These are phyloP conservation scores for Iphiclides podalirius DNA, from an alignment of 2,888 invertebrate genomes.

Conservation along the genomic window DNA sequence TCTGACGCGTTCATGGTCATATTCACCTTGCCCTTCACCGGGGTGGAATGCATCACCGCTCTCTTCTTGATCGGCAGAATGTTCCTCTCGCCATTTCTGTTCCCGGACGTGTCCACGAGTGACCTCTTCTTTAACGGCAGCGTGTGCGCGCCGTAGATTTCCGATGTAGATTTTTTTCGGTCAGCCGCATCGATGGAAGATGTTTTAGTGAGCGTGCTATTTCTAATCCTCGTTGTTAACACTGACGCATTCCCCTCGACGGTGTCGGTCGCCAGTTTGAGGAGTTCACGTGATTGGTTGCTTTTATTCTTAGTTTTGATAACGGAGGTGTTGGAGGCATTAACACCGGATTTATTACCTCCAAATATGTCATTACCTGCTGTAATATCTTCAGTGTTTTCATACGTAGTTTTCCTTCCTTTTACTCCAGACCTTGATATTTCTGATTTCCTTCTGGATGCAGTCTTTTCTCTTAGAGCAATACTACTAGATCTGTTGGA, in stretches of 20 bases:
- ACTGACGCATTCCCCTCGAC: conserved; percentile 45
- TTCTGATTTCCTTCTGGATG: background rate
- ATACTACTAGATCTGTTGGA: background rate
- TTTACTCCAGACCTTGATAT: background rate
- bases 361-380: too few relatives aligned
- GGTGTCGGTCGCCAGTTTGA: conserved; percentile 47
- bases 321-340: conserved; percentile 3
- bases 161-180: conserved; percentile 39
- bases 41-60: conserved; percentile 57
- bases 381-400: background rate
- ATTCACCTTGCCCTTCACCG: conserved; percentile 43
- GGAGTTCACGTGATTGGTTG: conserved; percentile 41
- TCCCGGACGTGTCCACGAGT: conserved; percentile 27
- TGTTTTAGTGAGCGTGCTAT: conserved; percentile 29
- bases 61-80: conserved; percentile 58
- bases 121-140: conserved; percentile 65
- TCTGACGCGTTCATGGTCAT: conserved; percentile 39
- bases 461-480: background rate
- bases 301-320: conserved; percentile 11
- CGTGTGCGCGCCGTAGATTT: conserved; percentile 43
- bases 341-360: background rate
- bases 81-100: conserved; percentile 5
- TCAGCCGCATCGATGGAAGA: conserved; percentile 1
- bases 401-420: background rate
- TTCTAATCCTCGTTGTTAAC: conserved; percentile 35